Evolutionary conservation across 1,140 invertebrate species (phyloP).

Genomic region (Drosophila ironensis): DNA sequence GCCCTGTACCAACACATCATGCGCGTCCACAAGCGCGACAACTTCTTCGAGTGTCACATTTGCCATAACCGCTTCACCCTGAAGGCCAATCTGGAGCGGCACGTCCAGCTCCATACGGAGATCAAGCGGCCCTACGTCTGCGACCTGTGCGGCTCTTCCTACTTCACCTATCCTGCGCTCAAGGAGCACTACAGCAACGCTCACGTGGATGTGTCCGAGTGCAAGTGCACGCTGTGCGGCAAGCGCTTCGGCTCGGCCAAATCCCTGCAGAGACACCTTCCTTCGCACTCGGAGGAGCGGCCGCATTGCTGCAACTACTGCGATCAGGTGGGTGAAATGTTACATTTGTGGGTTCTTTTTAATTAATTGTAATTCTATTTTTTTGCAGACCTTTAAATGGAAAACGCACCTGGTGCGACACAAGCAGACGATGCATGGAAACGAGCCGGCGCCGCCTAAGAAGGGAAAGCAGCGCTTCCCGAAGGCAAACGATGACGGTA

Average conservation of each 20-base stretch:
- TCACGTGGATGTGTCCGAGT: constrained; percentile 74
- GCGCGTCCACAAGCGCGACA: constrained; percentile 76
- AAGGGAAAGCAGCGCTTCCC: constrained; percentile 78
- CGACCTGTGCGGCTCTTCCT: constrained; percentile 80
- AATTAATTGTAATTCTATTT: neutral
- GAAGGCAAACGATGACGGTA: constrained; percentile 70
- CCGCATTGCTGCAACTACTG: constrained; percentile 93
- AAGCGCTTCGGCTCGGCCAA: constrained; percentile 77
- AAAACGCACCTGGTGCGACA: constrained; percentile 80
- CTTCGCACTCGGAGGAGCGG: constrained; percentile 92
- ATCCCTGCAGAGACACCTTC: constrained; percentile 89
- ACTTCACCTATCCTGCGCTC: constrained; percentile 81
- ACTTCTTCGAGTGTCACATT: constrained; percentile 82
- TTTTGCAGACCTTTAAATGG: constrained; percentile 75
- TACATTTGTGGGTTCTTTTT: neutral
- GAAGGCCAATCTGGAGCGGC: constrained; percentile 79
- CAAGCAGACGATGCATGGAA: constrained; percentile 79
- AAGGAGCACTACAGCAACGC: constrained; percentile 81
- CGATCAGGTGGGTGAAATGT: constrained; percentile 60
- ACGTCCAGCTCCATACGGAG: constrained; percentile 81
- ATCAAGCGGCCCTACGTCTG: constrained; percentile 80
- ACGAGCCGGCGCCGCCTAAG: constrained; percentile 74
- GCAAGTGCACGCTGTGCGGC: constrained; percentile 77
- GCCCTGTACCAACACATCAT: constrained; percentile 79
- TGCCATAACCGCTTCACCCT: constrained; percentile 81